A percentile compares a stretch with the other conserved stretches of the same genome.
phyloP scores from a whole-genome alignment of 2,888 invertebrate species.

The Penaeus monodon region DNA sequence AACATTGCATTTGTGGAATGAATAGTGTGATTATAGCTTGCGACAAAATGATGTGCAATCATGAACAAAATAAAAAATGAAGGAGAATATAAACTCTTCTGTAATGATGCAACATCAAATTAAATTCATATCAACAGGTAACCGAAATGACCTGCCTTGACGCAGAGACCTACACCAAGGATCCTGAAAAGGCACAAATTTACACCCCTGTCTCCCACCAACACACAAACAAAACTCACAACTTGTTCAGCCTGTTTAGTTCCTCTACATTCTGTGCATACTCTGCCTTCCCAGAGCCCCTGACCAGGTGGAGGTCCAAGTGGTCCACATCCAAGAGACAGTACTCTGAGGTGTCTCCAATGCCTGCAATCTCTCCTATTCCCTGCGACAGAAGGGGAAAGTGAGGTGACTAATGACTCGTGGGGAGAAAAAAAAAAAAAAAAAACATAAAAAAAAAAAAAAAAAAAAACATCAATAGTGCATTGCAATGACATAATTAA shows the following conservation, averaged over 20 bases:
- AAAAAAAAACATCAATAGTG: no score
- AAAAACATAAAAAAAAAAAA: no score
- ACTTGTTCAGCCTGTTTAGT: slow-evolving; percentile 30
- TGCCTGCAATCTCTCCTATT: slow-evolving; percentile 40
- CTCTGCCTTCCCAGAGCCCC: slow-evolving; percentile 36
- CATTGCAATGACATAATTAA: no score
- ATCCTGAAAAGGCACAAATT: background rate
- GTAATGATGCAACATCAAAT: no score
- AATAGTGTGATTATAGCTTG: no score
- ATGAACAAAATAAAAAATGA: no score
- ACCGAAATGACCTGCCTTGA: no score
- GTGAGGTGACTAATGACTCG: background rate
- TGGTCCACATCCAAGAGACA: slow-evolving; percentile 31
- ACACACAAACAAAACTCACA: slow-evolving; percentile 22
- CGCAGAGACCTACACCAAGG: no score
- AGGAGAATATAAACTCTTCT: no score
- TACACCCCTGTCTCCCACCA: background rate
- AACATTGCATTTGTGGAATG: background rate
- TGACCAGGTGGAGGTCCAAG: slow-evolving; percentile 46
- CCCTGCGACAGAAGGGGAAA: slow-evolving; percentile 11
- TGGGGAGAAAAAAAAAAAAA: no score
- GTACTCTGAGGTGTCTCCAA: slow-evolving; percentile 26
- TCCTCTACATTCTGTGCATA: slow-evolving; percentile 45
- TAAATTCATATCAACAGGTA: no score
- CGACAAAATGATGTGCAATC: no score